Percentiles rank a stretch among this genome's conserved stretches.
Evolutionary conservation across 2,888 invertebrate species (phyloP).

Genomic region (Enoplolaimus lenunculus): DNA sequence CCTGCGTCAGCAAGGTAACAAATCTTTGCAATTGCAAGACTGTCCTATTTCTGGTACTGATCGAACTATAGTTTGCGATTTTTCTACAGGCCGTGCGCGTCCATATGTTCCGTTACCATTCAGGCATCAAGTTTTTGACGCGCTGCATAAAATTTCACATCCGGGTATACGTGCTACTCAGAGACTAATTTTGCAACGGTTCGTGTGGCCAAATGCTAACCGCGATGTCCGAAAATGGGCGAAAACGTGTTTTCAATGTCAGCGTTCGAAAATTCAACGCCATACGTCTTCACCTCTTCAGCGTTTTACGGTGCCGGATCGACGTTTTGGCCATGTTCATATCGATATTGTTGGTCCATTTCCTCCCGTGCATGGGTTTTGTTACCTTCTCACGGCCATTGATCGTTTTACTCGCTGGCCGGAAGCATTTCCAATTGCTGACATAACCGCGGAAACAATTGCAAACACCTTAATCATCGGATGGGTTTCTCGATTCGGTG

Average conservation of each 20-base stretch:
- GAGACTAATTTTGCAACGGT: no score
- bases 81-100: no score
- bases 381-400: conserved; percentile 4
- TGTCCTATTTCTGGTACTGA: no score
- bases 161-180: no score
- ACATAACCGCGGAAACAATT: neutral
- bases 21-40: no score
- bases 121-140: no score
- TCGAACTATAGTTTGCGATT: no score
- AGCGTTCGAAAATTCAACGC: neutral
- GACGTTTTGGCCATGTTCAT: conserved; percentile 1
- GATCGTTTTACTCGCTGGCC: conserved; percentile 12
- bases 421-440: conserved; percentile 9
- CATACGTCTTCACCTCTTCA: neutral
- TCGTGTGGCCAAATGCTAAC: neutral
- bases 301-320: neutral
- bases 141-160: no score
- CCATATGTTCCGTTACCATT: no score
- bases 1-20: no score
- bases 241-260: neutral
- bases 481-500: conserved; percentile 11
- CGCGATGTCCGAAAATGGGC: neutral
- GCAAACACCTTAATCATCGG: neutral
- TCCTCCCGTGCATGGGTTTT: neutral
- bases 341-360: conserved; percentile 11